These are phyloP conservation scores for Lycophotia porphyrea DNA, from an alignment of 2,888 invertebrate genomes.

Conservation along the genomic window DNA sequence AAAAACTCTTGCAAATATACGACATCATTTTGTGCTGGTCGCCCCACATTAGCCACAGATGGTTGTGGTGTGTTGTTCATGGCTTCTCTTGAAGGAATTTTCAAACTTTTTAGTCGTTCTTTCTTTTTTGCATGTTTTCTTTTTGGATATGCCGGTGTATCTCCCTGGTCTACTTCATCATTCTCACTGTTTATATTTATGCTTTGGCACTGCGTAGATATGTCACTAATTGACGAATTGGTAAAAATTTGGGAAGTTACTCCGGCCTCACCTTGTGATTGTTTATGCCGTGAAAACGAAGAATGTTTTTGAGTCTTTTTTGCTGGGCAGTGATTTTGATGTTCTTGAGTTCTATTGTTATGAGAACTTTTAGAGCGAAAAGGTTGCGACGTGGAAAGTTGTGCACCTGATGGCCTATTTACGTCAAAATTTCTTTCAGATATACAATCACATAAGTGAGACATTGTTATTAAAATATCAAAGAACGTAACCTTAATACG, in stretches of 20 bases:
- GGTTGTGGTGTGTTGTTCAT: constrained; percentile 60
- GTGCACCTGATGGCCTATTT: constrained; percentile 72
- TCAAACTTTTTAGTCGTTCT: constrained; percentile 77
- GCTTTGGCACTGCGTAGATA: constrained; percentile 68
- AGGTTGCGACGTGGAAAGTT: constrained; percentile 73
- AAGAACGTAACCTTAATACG: constrained; percentile 17
- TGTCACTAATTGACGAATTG: constrained; percentile 65
- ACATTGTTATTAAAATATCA: constrained; percentile 67
- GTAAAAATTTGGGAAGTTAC: constrained; percentile 53
- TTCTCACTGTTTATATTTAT: constrained; percentile 69
- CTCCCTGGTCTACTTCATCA: constrained; percentile 65
- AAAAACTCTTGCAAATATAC: constrained; percentile 79
- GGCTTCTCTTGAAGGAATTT: constrained; percentile 70
- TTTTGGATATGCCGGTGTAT: constrained; percentile 66
- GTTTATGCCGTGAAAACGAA: constrained; percentile 56
- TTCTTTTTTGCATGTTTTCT: constrained; percentile 81
- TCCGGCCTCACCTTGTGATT: constrained; percentile 52
- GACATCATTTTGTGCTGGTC: constrained; percentile 62
- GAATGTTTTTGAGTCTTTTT: constrained; percentile 57
- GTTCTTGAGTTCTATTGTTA: constrained; percentile 69
- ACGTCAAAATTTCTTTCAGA: constrained; percentile 71
- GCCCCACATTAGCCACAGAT: constrained; percentile 57
- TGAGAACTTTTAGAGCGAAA: constrained; percentile 70
- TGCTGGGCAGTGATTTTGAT: constrained; percentile 54
- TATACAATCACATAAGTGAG: constrained; percentile 71